Evolutionary conservation across 2,113 vertebrate genomes (phyloP), one percentile per base, ranked within the genome.

Genomic region (Romanogobio albipinnatus): DNA sequence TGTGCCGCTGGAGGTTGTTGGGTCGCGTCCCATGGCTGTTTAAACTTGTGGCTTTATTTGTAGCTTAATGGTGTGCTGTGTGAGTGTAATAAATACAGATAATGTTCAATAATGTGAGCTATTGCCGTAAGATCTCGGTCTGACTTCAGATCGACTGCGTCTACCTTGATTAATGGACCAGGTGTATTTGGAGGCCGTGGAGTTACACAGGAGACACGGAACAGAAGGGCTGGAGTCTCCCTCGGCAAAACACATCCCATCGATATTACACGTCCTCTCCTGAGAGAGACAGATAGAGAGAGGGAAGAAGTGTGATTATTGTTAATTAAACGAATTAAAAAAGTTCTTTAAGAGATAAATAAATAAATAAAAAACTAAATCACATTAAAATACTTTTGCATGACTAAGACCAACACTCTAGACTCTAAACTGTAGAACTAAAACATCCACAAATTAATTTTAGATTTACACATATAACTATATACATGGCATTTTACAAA

Each of bases 141-240:
- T 51, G 29, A 29, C 39, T 68, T 68, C 47, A 70, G 5, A 39
- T 58, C 15, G n/a, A 33, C 17, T 71, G 22, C 3, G 58, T 80
- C 85, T 91, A 95, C 95, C 93, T 93, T 94, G 91, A 87, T 94
- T 95, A 8, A 94, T 79, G 53, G 94, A 92, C 94, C 94, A 95
- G 86, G 90, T 91, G 91, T 92, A 93, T 61, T 87, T 94, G 82
- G 94, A 95, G 19, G 86, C 64, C 3, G 85, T 73, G 0, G 94
- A 93, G 82, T 94, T 91, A 84, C 94, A 95, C 56, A 93, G 84
- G 33, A 95, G 93, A 89, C 94, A 95, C 0, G 93, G 93, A 83
- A 92, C 94, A 82, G 93, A 90, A 83, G 94, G 93, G 64, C 90
- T 94, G 86, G 88, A 39, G 53, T 90, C 91, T 70, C 93, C 91